These are phyloP conservation scores for Lacerta viridis DNA, from an alignment of 2,797 vertebrate species.

Conservation along the genomic window DNA sequence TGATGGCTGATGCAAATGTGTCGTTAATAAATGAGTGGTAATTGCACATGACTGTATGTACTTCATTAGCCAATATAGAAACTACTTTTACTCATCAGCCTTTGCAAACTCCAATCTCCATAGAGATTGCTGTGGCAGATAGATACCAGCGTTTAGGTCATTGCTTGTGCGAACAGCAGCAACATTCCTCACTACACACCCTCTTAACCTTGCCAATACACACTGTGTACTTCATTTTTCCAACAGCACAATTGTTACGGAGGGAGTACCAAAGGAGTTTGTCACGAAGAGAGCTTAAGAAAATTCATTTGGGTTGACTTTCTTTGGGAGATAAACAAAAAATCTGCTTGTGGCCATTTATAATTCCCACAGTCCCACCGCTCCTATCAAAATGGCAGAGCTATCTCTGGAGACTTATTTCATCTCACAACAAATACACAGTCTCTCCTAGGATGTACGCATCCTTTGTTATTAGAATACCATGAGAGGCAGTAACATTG, in stretches of 20 bases:
- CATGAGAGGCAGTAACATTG: slow-evolving; percentile 2
- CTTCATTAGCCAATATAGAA: slow-evolving; percentile 56
- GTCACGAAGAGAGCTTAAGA: background rate
- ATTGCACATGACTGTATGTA: slow-evolving; percentile 55
- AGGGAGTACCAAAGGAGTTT: background rate
- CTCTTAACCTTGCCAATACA: slow-evolving; percentile 35
- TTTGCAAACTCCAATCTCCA: slow-evolving; percentile 17
- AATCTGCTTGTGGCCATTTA: background rate
- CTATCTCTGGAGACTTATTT: slow-evolving; percentile 47
- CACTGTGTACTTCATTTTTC: slow-evolving; percentile 15
- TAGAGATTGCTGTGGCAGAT: slow-evolving; percentile 38
- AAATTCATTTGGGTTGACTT: background rate
- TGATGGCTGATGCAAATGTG: slow-evolving; percentile 52
- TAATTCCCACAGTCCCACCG: slow-evolving; percentile 7
- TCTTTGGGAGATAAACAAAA: background rate
- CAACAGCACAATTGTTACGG: background rate
- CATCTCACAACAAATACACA: slow-evolving; percentile 25
- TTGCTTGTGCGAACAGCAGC: background rate
- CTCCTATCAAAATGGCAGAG: background rate
- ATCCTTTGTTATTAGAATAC: slow-evolving; percentile 45
- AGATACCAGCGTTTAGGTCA: slow-evolving; percentile 29
- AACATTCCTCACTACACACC: background rate
- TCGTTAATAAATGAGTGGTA: slow-evolving; percentile 64
- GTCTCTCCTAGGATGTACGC: slow-evolving; percentile 36
- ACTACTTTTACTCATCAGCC: slow-evolving; percentile 39